phyloP scores from a whole-genome alignment of 1,140 invertebrate species.

The Glomeris maerens region DNA sequence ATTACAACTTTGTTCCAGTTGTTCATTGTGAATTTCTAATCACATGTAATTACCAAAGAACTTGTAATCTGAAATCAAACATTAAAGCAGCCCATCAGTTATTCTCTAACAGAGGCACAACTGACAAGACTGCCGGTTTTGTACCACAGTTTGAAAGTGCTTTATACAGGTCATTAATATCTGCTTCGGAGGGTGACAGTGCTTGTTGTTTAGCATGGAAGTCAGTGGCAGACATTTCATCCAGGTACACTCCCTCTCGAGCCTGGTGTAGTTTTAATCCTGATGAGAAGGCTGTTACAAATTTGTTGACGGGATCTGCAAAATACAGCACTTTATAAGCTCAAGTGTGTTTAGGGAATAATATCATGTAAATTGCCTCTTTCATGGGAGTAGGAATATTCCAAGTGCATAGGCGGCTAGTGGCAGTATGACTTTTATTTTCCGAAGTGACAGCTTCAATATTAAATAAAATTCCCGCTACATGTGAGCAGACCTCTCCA shows the following conservation, averaged over 20 bases:
- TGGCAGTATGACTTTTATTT: not conserved
- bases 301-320: not conserved
- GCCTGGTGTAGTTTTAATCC: not conserved
- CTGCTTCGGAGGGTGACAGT: not conserved
- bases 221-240: not conserved
- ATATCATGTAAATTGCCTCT: not conserved
- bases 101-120: too few relatives aligned
- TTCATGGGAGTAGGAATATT: not conserved
- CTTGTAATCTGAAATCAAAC: too few relatives aligned
- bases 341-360: not conserved
- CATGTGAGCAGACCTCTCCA: slow-evolving; percentile 1
- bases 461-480: slow-evolving; percentile 6
- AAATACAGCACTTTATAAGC: not conserved
- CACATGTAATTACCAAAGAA: too few relatives aligned
- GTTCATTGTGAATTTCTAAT: too few relatives aligned
- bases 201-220: not conserved
- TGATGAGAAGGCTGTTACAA: not conserved
- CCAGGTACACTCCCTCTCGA: not conserved
- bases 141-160: not conserved
- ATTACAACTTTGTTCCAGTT: too few relatives aligned
- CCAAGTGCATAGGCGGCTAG: not conserved
- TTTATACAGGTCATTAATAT: not conserved
- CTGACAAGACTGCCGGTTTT: not conserved
- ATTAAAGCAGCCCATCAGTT: too few relatives aligned
- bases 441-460: not conserved